These are phyloP conservation scores for Philaethria dido DNA, from an alignment of 2,888 invertebrate species.

Conservation along the genomic window DNA sequence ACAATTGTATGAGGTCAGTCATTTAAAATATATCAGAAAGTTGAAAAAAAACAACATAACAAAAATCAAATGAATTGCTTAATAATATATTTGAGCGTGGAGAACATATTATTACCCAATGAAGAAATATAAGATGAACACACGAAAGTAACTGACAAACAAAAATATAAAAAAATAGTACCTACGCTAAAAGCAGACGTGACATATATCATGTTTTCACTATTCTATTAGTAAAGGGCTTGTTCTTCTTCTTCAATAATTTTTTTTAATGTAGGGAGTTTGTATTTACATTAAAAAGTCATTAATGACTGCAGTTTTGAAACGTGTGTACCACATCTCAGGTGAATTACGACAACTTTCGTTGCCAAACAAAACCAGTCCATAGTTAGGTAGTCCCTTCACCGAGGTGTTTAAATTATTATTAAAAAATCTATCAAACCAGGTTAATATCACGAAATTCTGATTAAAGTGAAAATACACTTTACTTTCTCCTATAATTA, in stretches of 20 bases:
- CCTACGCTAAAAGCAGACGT: no score
- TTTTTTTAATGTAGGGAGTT: neutral
- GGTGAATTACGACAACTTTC: constrained; percentile 25
- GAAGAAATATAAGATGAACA: no score
- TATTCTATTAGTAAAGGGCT: neutral
- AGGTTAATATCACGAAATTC: neutral
- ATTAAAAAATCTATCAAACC: constrained; percentile 3
- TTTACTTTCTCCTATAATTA: neutral
- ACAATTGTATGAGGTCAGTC: no score
- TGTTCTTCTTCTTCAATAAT: neutral
- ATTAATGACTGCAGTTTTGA: constrained; percentile 10
- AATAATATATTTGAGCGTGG: no score
- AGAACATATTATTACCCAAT: no score
- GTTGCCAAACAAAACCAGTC: constrained; percentile 30
- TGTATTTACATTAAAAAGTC: neutral
- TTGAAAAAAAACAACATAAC: no score
- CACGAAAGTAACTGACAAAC: no score
- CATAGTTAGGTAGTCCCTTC: constrained; percentile 28
- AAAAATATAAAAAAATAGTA: no score
- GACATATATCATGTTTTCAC: no score
- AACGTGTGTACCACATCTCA: constrained; percentile 12
- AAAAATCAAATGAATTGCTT: no score
- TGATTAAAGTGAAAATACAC: neutral
- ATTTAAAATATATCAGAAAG: no score
- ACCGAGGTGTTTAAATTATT: neutral